Evolutionary conservation across 2,113 vertebrate species (phyloP), one percentile per base, ranked within the genome.

Genomic region (Mungos mungo): DNA sequence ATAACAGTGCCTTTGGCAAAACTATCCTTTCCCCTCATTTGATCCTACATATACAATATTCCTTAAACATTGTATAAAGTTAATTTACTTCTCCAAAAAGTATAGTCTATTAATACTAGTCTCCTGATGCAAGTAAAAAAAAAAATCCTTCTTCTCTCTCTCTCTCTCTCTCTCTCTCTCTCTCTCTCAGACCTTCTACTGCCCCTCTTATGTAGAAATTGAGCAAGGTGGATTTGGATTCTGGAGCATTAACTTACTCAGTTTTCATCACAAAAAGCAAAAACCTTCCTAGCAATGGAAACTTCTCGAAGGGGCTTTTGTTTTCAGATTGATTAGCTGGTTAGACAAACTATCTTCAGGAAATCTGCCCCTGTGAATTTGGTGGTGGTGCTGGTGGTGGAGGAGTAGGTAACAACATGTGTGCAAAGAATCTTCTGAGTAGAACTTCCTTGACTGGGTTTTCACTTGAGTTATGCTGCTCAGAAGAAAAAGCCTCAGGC

Each of bases 1-100:
- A 99, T 99, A 99, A 99, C 98, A 98, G 98, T 98, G 98, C 98
- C 98, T 99, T 98, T 98, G 98, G 98, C 98, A 98, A 99, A 99
- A 99, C 98, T 98, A 99, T 99, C 98, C 97, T 98, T 98, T 99
- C 96, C 91, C 91, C 93, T 97, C 96, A 98, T 91, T 98, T 98
- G 97, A 98, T 96, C 93, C 96, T 96, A 97, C 93, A 97, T 98
- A 98, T 93, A 98, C 98, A 98, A 98, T 98, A 98, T 98, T 98
- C 96, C 98, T 82, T 65, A 98, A 98, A 98, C 96, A 98, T 81
- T 87, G 77, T 97, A 86, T 83, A 98, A 98, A 96, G 88, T 97
- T 96, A 96, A 98, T 98, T 98, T 98, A 95, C 95, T 98, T 98
- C 98, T 97, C 72, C 81, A 93, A 88, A 98, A 97, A 97, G 91